Percentiles rank a stretch among this genome's conserved stretches.
Conservation (phyloP, 2,888 invertebrate genomes). For the Heterodera filipjevi region DNA sequence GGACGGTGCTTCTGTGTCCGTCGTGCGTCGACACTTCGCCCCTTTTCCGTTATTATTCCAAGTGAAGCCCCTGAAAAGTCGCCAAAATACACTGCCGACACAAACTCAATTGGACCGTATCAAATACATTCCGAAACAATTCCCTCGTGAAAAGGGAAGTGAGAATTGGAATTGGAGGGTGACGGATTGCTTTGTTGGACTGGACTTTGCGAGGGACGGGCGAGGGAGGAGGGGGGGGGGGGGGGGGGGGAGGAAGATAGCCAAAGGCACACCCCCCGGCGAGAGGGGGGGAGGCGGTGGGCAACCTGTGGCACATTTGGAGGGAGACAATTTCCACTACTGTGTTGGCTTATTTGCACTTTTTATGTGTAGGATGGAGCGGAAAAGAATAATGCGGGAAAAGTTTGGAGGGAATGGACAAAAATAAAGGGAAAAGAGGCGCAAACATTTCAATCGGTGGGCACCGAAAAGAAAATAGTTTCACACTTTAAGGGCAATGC, state of each 20-base stretch:
- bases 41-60: not conserved
- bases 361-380: not conserved
- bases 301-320: not conserved
- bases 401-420: not conserved
- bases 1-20: not conserved
- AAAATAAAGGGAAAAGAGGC: not conserved
- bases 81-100: not conserved
- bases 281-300: too few relatives aligned
- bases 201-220: not conserved
- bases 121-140: not conserved
- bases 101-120: not conserved
- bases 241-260: too few relatives aligned
- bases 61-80: not conserved
- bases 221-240: not conserved
- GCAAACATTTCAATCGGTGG: not conserved
- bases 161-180: not conserved
- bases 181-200: slow-evolving; percentile 10
- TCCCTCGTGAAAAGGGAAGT: not conserved
- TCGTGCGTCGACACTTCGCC: not conserved
- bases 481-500: too few relatives aligned
- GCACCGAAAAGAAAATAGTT: too few relatives aligned
- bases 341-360: not conserved
- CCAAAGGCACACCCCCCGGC: too few relatives aligned
- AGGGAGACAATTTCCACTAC: not conserved
- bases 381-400: not conserved